Evolutionary conservation across 2,797 vertebrate species (phyloP).

Genomic region (Hemitrygon akajei): DNA sequence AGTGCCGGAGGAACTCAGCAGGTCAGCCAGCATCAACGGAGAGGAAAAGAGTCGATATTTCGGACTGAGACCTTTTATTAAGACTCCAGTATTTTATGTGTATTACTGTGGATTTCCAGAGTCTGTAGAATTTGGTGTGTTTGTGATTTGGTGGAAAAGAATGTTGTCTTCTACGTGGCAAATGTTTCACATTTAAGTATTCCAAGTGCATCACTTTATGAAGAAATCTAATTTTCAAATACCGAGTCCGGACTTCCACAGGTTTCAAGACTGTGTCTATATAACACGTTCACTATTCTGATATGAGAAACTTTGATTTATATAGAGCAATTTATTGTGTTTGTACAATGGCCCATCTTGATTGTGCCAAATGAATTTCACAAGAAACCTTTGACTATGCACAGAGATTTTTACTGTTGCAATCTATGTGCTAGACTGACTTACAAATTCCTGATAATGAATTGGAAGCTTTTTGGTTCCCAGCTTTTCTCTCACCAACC

Average conservation of each 20-base stretch:
- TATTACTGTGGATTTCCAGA: too few relatives aligned
- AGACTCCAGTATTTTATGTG: too few relatives aligned
- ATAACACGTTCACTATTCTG: neutral
- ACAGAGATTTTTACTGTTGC: neutral
- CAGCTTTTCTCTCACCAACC: neutral
- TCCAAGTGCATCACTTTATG: neutral
- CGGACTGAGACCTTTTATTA: too few relatives aligned
- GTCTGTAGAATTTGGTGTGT: too few relatives aligned
- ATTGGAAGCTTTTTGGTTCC: neutral
- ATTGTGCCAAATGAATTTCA: neutral
- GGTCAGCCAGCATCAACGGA: too few relatives aligned
- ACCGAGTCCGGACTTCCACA: neutral
- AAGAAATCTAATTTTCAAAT: neutral
- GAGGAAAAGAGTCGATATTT: too few relatives aligned
- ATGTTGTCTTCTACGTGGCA: neutral
- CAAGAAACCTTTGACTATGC: neutral
- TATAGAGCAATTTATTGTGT: neutral
- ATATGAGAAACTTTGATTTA: too few relatives aligned
- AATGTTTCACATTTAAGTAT: neutral
- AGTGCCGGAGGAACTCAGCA: too few relatives aligned
- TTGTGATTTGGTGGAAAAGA: neutral
- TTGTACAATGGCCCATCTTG: neutral
- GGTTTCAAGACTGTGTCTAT: neutral
- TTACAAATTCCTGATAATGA: neutral
- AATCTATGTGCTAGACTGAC: neutral